Evolutionary conservation across 1,140 invertebrate species (phyloP).

Genomic region (Papilio aristodemus): DNA sequence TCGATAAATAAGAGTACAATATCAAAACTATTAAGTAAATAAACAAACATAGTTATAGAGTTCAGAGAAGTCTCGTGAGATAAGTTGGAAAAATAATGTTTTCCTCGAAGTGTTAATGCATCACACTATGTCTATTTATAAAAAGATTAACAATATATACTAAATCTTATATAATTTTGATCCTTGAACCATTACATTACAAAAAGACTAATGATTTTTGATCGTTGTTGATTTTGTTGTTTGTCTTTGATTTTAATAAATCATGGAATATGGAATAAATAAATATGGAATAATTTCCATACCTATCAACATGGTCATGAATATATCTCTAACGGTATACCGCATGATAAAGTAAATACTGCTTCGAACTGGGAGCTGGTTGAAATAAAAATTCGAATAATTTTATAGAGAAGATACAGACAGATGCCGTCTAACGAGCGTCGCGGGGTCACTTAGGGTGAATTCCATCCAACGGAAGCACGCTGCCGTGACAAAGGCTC

Average conservation of each 20-base stretch:
- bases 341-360: neutral
- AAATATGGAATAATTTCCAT: too few relatives aligned
- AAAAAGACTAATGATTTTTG: too few relatives aligned
- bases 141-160: neutral
- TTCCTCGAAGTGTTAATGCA: neutral
- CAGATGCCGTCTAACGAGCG: slow-evolving; percentile 19
- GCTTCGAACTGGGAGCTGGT: neutral
- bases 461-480: slow-evolving; percentile 47
- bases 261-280: too few relatives aligned
- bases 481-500: slow-evolving; percentile 42
- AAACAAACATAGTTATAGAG: slow-evolving; percentile 5
- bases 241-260: too few relatives aligned
- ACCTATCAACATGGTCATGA: too few relatives aligned
- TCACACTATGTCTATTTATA: neutral
- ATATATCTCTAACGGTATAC: too few relatives aligned
- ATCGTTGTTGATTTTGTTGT: too few relatives aligned
- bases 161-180: too few relatives aligned
- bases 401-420: neutral
- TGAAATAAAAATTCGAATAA: neutral
- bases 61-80: slow-evolving; percentile 12
- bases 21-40: neutral
- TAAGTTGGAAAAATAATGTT: neutral
- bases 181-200: too few relatives aligned
- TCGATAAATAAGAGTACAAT: neutral
- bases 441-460: slow-evolving; percentile 30